Evolutionary conservation across 2,888 invertebrate genomes (phyloP).

Genomic region (Belgica antarctica): DNA sequence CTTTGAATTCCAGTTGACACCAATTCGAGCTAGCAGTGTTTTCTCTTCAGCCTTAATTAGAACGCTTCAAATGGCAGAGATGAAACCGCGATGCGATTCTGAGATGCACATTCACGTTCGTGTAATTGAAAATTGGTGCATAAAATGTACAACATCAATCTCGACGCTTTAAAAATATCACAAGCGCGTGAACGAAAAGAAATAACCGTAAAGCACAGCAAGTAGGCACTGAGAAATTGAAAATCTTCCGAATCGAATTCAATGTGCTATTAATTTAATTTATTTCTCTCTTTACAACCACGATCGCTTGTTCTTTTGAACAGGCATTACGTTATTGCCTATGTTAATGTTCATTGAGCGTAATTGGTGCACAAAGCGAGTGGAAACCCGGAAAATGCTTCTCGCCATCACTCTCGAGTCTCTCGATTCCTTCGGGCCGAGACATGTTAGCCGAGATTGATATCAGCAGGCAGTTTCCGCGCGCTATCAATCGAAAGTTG

Average conservation of each 20-base stretch:
- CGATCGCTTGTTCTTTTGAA: background rate
- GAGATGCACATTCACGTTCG: background rate
- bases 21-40: no score
- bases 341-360: background rate
- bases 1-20: no score
- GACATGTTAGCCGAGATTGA: background rate
- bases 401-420: no score
- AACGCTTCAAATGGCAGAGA: background rate
- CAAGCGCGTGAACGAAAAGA: background rate
- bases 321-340: background rate
- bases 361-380: background rate
- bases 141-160: conserved; percentile 24
- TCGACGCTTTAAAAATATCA: background rate
- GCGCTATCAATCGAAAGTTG: conserved; percentile 33
- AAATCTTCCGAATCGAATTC: conserved; percentile 23
- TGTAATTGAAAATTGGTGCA: conserved; percentile 34
- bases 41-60: background rate
- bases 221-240: no score
- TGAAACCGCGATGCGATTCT: background rate
- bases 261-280: conserved; percentile 40
- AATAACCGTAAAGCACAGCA: background rate
- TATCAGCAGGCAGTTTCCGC: background rate
- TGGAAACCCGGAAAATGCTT: no score
- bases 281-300: background rate
- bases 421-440: background rate